A percentile compares a stretch with the other conserved stretches of the same genome.
Conservation (phyloP, 2,888 invertebrate species). For the Drosophila diplacantha region DNA sequence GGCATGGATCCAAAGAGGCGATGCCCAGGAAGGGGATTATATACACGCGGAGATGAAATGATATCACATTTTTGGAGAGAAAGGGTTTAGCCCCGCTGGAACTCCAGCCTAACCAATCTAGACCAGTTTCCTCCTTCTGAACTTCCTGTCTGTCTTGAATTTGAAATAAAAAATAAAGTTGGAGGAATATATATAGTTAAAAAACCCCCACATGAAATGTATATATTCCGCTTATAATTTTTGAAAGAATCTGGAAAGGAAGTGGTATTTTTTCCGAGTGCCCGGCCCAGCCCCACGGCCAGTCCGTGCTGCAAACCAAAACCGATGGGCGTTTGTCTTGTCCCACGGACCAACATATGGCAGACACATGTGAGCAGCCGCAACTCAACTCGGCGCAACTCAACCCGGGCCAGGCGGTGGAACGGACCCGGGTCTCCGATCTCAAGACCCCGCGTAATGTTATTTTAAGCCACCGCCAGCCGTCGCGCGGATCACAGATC, state of each 20-base stretch:
- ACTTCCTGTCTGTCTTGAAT: no score
- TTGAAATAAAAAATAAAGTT: no score
- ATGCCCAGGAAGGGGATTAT: conserved; percentile 43
- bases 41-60: not conserved
- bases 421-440: conserved; percentile 29
- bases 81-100: no score
- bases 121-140: not conserved
- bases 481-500: conserved; percentile 46
- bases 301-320: conserved; percentile 49
- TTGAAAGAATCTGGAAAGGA: not conserved
- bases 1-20: conserved; percentile 12
- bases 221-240: not conserved
- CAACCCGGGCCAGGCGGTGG: conserved; percentile 3
- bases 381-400: conserved; percentile 12
- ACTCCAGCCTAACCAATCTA: not conserved
- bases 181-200: no score
- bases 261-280: not conserved
- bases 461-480: conserved; percentile 60
- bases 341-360: conserved; percentile 71
- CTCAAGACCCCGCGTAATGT: conserved; percentile 49
- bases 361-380: conserved; percentile 59
- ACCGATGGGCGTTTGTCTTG: conserved; percentile 52
- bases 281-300: conserved; percentile 56
- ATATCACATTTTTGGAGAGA: not conserved
- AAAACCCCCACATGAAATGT: no score